These are phyloP conservation scores for Trematocara macrostoma DNA, from an alignment of 2,113 vertebrate species.

Conservation along the genomic window DNA sequence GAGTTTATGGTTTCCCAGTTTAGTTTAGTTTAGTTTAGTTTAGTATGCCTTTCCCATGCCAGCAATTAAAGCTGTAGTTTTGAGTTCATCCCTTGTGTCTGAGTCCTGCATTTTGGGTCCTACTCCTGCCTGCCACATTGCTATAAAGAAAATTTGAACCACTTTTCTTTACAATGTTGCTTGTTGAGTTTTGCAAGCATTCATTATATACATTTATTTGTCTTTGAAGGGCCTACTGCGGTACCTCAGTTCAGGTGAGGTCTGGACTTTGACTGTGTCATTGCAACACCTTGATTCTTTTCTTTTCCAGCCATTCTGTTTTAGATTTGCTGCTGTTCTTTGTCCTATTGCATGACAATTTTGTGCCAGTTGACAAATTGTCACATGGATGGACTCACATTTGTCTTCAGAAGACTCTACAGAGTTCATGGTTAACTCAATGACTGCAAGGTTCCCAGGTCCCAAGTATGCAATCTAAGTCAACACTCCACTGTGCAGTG, in stretches of 20 bases:
- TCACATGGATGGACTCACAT: background rate
- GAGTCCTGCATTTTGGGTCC: too few species aligned
- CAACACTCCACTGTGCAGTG: background rate
- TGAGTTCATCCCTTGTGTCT: too few species aligned
- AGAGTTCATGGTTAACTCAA: background rate
- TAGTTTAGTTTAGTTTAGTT: too few species aligned
- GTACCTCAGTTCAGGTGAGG: background rate
- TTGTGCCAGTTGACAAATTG: background rate
- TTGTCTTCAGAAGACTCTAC: background rate
- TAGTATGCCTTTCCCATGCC: too few species aligned
- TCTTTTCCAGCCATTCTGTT: background rate
- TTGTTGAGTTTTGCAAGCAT: background rate
- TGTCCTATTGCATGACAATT: background rate
- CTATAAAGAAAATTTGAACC: background rate
- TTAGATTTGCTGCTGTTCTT: background rate
- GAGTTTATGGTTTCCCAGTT: too few species aligned
- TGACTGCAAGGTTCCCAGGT: background rate
- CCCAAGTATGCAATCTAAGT: background rate
- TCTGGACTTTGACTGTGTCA: background rate
- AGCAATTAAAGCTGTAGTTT: too few species aligned
- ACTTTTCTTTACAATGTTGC: background rate
- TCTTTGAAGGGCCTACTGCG: background rate
- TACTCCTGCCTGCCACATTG: too few species aligned
- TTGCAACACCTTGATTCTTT: background rate
- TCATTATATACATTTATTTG: background rate